Base-by-base conservation (phyloP, 1,140 invertebrate species). In the Aphelenchoides besseyi region DNA sequence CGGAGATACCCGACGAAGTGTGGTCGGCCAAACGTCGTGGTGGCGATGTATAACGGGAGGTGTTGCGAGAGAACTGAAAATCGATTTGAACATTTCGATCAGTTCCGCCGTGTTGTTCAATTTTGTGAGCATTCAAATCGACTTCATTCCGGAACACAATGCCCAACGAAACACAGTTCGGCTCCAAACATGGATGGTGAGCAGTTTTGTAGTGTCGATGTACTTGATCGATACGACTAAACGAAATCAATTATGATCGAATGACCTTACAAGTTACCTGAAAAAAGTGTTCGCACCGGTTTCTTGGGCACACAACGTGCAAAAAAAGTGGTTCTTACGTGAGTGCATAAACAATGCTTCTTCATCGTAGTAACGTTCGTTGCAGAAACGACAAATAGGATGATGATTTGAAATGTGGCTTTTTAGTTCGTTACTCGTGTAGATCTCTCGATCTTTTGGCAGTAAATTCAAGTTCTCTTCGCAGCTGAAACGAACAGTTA, bases 261-360 rank as follows among this genome's bases (percentile, higher is more conserved):
- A 48, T 12, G 41, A 48, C 41, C 12, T 48, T 16, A 23, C 16
- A 16, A 18, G 16, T 2, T 16, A 32, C 63, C 36, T 66, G 63
- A 66, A 66, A 33, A 66, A 66, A 8, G 12, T 1, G 32, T 75
- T 79, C 0, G 29, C 72, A 36, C 79, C 69, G 12, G 69, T 72
- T 55, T 74, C 73, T 1, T 63, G 30, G n/a, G 78, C 77, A 53
- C 77, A 79, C 26, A 79, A 68, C 30, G 72, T 66, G 33, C 77
- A 79, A 64, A 70, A 79, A 48, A 73, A 79, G 67, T 79, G 77
- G 18, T 79, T 67, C 41, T 79, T 70, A 0, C 77, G 36, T n/a
- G 77, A 57, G 71, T 79, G 77, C 5, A 59, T 48, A 64, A 73
- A 79, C 18, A 68, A 59, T 23, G 59, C 66, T n/a, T 79, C 77